Evolutionary conservation across 2,888 invertebrate species (phyloP).

Genomic region (Pelosia muscerda): DNA sequence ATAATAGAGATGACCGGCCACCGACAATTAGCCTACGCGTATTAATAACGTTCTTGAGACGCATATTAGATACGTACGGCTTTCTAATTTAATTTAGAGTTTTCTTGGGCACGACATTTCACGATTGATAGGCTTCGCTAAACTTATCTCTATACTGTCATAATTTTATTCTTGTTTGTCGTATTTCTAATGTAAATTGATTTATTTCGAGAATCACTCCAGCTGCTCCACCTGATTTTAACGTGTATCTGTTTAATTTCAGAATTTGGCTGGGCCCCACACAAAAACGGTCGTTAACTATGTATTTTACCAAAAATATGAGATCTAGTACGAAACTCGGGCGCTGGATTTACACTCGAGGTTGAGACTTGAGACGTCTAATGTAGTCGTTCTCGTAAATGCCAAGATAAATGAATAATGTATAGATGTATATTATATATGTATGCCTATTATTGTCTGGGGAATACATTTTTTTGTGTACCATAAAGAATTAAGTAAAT

Average conservation of each 20-base stretch:
- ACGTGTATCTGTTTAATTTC: too few relatives aligned
- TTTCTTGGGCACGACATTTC: conserved; percentile 60
- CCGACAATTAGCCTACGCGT: conserved; percentile 81
- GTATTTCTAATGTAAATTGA: neutral
- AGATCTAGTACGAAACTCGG: too few relatives aligned
- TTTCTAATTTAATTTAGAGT: conserved; percentile 80
- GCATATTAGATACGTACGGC: conserved; percentile 73
- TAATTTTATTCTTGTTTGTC: conserved; percentile 8
- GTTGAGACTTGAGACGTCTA: neutral
- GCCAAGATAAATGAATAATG: too few relatives aligned
- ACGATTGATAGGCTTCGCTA: conserved; percentile 55
- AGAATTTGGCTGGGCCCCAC: too few relatives aligned
- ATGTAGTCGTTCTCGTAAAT: neutral
- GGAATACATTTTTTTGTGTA: too few relatives aligned
- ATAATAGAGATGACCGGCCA: conserved; percentile 78
- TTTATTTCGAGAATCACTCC: neutral
- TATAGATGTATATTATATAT: too few relatives aligned
- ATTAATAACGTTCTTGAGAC: conserved; percentile 75
- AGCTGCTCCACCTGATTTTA: too few relatives aligned
- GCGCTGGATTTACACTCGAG: too few relatives aligned
- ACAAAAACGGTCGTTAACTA: too few relatives aligned
- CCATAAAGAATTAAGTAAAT: too few relatives aligned
- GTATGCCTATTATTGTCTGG: too few relatives aligned
- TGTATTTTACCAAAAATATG: too few relatives aligned
- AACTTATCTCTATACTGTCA: conserved; percentile 42